These are phyloP conservation scores for Tiliqua scincoides DNA, from an alignment of 2,113 vertebrate genomes.

Conservation along the genomic window DNA sequence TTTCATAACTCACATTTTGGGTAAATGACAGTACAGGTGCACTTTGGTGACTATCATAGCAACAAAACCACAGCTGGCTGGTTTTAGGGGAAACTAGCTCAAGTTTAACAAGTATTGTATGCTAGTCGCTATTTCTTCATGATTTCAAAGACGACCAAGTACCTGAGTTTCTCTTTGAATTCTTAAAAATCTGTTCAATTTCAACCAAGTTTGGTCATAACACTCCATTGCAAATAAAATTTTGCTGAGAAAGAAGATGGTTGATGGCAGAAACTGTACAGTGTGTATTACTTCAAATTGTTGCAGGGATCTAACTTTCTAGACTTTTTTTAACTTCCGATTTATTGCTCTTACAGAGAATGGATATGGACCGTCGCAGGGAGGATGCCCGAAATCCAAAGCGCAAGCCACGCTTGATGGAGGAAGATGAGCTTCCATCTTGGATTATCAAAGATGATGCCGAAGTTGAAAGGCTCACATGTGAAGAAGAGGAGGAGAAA, in stretches of 20 bases:
- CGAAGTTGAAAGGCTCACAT: conserved; percentile 95
- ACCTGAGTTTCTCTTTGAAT: conserved; percentile 4
- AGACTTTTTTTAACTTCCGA: not conserved
- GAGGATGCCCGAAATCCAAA: conserved; percentile 96
- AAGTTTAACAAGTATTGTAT: conserved; percentile 6
- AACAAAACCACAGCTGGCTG: not conserved
- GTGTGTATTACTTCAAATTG: not conserved
- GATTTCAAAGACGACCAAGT: not conserved
- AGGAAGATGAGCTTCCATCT: conserved; percentile 94
- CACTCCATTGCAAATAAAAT: not conserved
- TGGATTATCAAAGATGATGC: conserved; percentile 99
- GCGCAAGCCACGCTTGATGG: conserved; percentile 94
- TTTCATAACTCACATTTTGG: too few relatives aligned
- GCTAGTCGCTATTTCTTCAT: not conserved
- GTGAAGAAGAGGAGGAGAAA: conserved; percentile 96
- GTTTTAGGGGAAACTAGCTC: not conserved
- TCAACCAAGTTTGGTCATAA: not conserved
- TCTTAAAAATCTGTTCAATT: not conserved
- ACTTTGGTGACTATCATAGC: too few relatives aligned
- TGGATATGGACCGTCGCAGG: conserved; percentile 94
- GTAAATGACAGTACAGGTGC: too few relatives aligned
- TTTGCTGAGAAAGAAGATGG: not conserved
- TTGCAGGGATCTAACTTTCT: not conserved
- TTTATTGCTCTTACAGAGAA: conserved; percentile 78
- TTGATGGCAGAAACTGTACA: not conserved